Base-by-base conservation (phyloP, 2,797 vertebrate genomes). In the Aselliscus stoliczkanus region DNA sequence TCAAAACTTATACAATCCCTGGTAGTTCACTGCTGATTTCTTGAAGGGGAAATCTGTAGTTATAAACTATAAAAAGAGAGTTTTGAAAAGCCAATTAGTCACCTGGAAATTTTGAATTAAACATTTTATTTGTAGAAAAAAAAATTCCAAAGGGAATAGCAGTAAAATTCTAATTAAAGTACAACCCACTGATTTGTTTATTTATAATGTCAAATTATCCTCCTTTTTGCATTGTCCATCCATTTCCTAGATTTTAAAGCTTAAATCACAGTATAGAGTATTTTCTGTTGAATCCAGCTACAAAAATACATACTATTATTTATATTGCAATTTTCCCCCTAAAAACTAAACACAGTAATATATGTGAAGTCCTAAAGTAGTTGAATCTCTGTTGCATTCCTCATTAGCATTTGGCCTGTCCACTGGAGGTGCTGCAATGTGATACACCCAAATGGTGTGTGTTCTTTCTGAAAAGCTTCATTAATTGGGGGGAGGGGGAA, bases 221-320 rank as follows among this genome's bases (percentile, higher is more conserved):
- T 58, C 6, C 12, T 8, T 91, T 77, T 50, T 60, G 23, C 12
- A 60, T 37, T 88, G 21, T 50, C 42, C 21, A 44, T 54, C 5
- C 37, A 17, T 34, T 86, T 79, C 65, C 37, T 82, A 12, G 37
- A 83, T 88, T 92, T 93, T 87, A 84, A 92, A 93, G 25, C 31
- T 73, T 64, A 88, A 34, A 27, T 91, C 31, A 52, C 15, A 81
- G 25, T 90, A 64, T 50, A 50, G 47, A 50, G 29, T 70, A 18
- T 18, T 65, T 96, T 92, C 72, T n/a, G 25, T 70, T 67, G 60
- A 90, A 75, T 75, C 29, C 34, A 88, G 21, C n/a, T 65, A 88
- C 69, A 72, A 88, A 92, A 76, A 31, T 62, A 80, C 25, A 81
- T 72, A 92, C 29, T 86, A 23, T 73, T 88, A 91, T 94, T 92